Conservation (phyloP, 64 coral and sea anemone species). For the Cladopsammia gracilis region DNA sequence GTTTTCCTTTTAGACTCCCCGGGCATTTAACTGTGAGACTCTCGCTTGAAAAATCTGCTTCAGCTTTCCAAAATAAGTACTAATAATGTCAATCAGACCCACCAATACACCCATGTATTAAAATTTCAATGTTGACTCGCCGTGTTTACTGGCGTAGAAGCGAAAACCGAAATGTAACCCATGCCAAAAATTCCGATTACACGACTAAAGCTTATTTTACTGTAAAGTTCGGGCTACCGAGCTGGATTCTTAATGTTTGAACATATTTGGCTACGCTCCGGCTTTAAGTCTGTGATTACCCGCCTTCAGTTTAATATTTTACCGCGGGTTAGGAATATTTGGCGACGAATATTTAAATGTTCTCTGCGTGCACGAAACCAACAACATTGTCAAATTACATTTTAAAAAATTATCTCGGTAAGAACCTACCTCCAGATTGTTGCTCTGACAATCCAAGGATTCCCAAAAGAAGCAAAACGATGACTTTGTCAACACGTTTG, state of each 20-base stretch:
- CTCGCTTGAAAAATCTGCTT: background rate
- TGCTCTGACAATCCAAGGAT: background rate
- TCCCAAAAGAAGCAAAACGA: background rate
- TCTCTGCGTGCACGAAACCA: background rate
- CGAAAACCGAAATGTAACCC: too few species aligned
- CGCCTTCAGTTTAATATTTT: background rate
- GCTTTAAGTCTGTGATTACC: background rate
- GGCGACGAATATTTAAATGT: background rate
- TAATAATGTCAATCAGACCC: too few species aligned
- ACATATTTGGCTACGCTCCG: background rate
- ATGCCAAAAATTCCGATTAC: too few species aligned
- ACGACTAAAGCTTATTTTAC: too few species aligned
- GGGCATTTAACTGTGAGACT: background rate
- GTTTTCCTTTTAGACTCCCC: background rate
- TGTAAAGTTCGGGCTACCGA: too few species aligned
- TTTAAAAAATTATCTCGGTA: background rate
- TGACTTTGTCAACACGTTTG: background rate
- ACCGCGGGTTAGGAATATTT: too few species aligned
- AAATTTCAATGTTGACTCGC: background rate
- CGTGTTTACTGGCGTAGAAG: too few species aligned
- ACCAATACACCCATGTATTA: background rate
- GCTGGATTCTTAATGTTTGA: too few species aligned
- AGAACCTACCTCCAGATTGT: constrained; percentile 29
- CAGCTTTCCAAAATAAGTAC: background rate
- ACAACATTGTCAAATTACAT: background rate